Base-by-base conservation (phyloP, 2,888 invertebrate genomes). In the Caenorhabditis japonica region DNA sequence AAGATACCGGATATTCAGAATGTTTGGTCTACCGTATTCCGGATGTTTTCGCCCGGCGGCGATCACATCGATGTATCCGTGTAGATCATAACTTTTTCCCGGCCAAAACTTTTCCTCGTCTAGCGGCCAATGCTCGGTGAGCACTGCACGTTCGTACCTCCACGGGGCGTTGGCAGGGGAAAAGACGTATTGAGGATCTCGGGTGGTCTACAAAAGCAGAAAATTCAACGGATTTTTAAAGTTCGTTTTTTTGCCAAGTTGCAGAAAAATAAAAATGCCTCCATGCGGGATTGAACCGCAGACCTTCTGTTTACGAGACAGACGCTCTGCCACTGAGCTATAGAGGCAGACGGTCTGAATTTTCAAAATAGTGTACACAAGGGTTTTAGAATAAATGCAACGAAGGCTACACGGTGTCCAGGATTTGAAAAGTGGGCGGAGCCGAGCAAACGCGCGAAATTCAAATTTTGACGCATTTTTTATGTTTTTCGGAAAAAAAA, bases 1-100 rank as follows among this genome's bases (percentile, higher is more conserved):
- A 38, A 86, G 62, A 70, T 86, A 86, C 15, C 71, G 62, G 34
- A 74, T 52, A 27, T 79, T 77, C 13, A 86, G 64, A 66, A 86
- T 84, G 52, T 86, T 86, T 21, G 86, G 86, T 33, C 86, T 58
- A 13, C 84, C 84, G 47, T 75, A 80, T 1, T 81, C 77, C 8
- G 76, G 68, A 53, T 84, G 81, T 7, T 62, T 49, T 27, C 59
- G 79, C 10, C 82, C 85, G 0, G 84, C 80, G 44, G 79, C 86
- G 19, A 86, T 84, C n/a, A 86, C 82, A 76, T 86, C 86, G 12
- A 86, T 82, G 49, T 85, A 86, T 27, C 86, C 86, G 41, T 77
- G 70, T 51, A 84, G 79, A 66, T 87, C 87, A 58, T 84, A 84
- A 62, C 82, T 84, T 52, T 82, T 82, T 36, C 83, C 83, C 1